Evolutionary conservation across 1,140 invertebrate genomes (phyloP).

Genomic region (Conopomorpha cramerella): DNA sequence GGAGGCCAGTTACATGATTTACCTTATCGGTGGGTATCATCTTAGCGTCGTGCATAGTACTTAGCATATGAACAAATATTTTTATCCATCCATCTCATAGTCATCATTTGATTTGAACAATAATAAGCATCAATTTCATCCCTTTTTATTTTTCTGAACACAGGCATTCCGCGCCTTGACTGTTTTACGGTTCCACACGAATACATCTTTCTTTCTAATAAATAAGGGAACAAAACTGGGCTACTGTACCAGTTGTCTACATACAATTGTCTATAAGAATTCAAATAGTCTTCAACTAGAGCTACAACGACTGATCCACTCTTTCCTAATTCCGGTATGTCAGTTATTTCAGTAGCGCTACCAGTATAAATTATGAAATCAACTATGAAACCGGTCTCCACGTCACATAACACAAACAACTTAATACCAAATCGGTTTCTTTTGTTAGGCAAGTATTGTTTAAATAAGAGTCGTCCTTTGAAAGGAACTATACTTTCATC

Average conservation of each 20-base stretch:
- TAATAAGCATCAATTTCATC: constrained; percentile 5
- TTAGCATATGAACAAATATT: constrained; percentile 9
- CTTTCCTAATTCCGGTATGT: constrained; percentile 8
- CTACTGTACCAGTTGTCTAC: constrained; percentile 15
- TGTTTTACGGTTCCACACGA: constrained; percentile 10
- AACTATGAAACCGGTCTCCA: constrained; percentile 11
- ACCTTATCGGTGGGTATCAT: constrained; percentile 9
- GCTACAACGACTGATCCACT: constrained; percentile 9
- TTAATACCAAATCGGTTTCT: constrained; percentile 21
- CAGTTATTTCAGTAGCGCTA: constrained; percentile 7
- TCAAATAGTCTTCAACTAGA: constrained; percentile 8
- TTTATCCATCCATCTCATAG: constrained; percentile 15
- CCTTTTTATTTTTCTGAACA: constrained; percentile 9
- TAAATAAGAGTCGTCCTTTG: constrained; percentile 16
- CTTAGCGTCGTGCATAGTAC: constrained; percentile 13
- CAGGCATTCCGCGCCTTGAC: constrained; percentile 9
- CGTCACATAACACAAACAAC: constrained; percentile 19
- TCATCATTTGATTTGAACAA: too few species aligned
- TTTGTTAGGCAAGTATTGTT: constrained; percentile 24
- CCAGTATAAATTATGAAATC: constrained; percentile 14
- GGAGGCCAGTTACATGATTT: constrained; percentile 7
- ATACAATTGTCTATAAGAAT: constrained; percentile 10
- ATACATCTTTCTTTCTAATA: constrained; percentile 8
- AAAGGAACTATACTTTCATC: constrained; percentile 24
- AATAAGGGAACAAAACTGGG: constrained; percentile 10